Evolutionary conservation across 2,888 invertebrate genomes (phyloP), one percentile per base, ranked within the genome.

Genomic region (Andrena chrysosceles): DNA sequence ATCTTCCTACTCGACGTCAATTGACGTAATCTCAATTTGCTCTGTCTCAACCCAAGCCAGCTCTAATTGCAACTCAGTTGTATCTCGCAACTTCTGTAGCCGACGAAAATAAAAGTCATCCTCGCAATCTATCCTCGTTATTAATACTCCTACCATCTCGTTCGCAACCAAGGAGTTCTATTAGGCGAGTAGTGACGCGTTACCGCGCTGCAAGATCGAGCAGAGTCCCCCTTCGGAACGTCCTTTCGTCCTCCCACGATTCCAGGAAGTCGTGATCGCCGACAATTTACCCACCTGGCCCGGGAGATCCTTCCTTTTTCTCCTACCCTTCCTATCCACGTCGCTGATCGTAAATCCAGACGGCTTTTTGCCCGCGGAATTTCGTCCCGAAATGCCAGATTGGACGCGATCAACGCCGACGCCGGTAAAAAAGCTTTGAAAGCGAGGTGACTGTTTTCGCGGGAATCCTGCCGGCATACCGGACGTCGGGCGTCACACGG

Each of bases 231-330:
- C 49, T 13, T 20, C 23, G 2, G 10, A n/a, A 6, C 26, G 26
- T 68, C 42, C 49, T 69, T 33, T 20, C 42, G 59, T 75, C 66
- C 81, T 75, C 81, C 74, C 69, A 69, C 74, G 75, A 70, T 75
- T 75, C 70, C 81, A 81, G 82, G 82, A 81, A 81, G 76, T 52
- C 42, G 63, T n/a, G 69, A 81, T 81, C 69, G 26, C 35, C 59
- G 13, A 49, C 49, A 29, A 76, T 82, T 76, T 64, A 59, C 54
- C 54, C 81, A 82, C 66, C 81, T 80, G 81, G 56, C 59, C 31
- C 26, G 35, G 26, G 20, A 29, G 7, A 10, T 69, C 23, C 3
- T 56, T 66, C 66, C 56, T 26, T 33, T 54, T 33, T 31, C 16
- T 8, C 31, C 16, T 20, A 13, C 20, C 2, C 52, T 31, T n/a